Base-by-base conservation (phyloP, 1,140 invertebrate species). In the Drosophila lacteicornis region DNA sequence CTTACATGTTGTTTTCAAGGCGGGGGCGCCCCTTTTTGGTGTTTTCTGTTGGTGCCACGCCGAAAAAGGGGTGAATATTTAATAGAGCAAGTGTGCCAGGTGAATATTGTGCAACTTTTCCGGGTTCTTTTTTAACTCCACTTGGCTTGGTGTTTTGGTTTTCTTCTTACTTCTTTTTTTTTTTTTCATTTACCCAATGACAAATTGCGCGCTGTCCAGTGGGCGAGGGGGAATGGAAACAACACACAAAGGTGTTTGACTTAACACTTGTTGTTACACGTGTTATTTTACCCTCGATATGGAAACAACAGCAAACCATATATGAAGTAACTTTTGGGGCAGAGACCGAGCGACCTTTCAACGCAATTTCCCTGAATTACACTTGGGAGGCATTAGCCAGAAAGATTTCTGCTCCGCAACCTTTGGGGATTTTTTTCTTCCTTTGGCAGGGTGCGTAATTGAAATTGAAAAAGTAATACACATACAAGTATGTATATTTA, bases 11-110 rank as follows among this genome's bases (percentile, higher is more conserved):
- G 43, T 53, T 36, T 55, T 22, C 33, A 38, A 38, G 51, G 51
- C 51, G n/a, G 43, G 43, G 36, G 25, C 56, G 55, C 30, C 19
- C 25, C 27, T 36, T 33, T 33, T 15, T 40, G 13, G 12, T 22
- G 12, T 43, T 43, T 25, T 27, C 11, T 9, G 25, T 13, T 9
- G 25, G 30, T 27, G 36, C 36, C 43, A 45, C 15, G n/a, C 36
- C 33, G 45, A 53, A 75, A 80, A 88, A 87, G 75, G 84, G 84
- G 85, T 88, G 84, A 84, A 88, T 88, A 88, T 90, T 88, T 88
- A 88, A 88, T 88, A 90, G 84, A 79, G 51, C 69, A 36, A 60
- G 47, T 45, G 49, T 19, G 36, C 42, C 53, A 65, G 63, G 62
- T 62, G 65, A 66, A 22, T 55, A 22, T 55, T 73, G 50, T 58